Evolutionary conservation across 2,113 vertebrate species (phyloP), one percentile per base, ranked within the genome.

Genomic region (Tyto alba): DNA sequence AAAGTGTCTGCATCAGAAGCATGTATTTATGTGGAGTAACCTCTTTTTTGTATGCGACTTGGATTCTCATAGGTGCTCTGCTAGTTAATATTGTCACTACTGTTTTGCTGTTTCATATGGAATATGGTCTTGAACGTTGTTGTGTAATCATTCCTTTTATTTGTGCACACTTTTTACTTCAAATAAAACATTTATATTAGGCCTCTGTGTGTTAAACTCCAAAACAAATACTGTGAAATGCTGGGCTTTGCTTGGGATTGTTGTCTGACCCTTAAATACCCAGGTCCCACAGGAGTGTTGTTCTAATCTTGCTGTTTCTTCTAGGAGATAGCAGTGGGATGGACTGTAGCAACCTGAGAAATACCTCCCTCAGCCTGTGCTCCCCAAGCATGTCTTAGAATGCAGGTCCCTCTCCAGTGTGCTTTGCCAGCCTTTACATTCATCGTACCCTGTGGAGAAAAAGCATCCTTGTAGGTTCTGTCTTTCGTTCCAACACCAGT

Each of bases 161-260:
- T 97, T 98, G 97, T 98, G 94, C 96, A 97, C 93, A 97, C 88
- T 98, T 98, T 97, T 97, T 90, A 97, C 90, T 97, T 97, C 90
- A 97, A 98, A 98, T 98, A 98, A 98, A 98, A 97, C 92, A 94
- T 97, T 97, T 97, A 75, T 78, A 96, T 91, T 95, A 89, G 89
- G 79, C 56, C 48, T 95, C 69, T 69, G 77, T 96, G 68, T 91
- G 85, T 94, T 84, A 84, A 77, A 34, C 26, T 83, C 6, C 62
- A 45, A 56, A 76, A 45, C 38, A 75, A 89, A 63, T 47, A 21
- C 40, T 72, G 43, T 5, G 4, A 81, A 72, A 68, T 40, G 29
- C 69, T 68, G 60, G 14, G 40, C 11, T 86, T 73, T 77, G n/a
- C 60, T 47, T 85, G 57, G 48, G 16, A 22, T 73, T 50, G 23